Base-by-base conservation (phyloP, 2,888 invertebrate species). In the Dolomedes plantarius region DNA sequence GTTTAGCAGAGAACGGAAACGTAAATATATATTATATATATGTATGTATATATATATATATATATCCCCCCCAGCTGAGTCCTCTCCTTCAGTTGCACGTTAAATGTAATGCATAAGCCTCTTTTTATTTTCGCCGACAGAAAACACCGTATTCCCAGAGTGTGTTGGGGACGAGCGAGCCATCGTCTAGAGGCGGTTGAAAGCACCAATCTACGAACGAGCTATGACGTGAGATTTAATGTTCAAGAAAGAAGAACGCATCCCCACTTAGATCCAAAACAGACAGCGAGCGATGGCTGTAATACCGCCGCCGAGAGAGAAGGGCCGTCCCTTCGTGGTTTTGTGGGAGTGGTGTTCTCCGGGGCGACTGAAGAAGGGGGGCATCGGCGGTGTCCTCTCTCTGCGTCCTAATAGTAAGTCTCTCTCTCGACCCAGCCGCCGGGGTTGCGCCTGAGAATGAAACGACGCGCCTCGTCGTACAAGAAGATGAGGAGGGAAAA, bases 381-480 rank as follows among this genome's bases (percentile, higher is more conserved):
- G 67, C 39, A 32, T 50, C 62, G 9, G 23, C 31, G 32, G 36
- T 68, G 71, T 73, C 19, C n/a, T 39, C 36, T 28, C n/a, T 31
- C 46, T 36, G 39, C 56, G n/a, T 50, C 77, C 68, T 81, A 89
- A 89, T 98, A 98, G 94, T 98, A 99, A 92, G 98, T 99, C 94
- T 99, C 98, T 93, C 96, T 95, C 93, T 99, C 98, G 92, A 99
- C 95, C 97, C 98, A 99, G 91, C 98, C 98, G 91, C 98, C 98
- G 89, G 98, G 98, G 93, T 97, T 96, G 93, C 97, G 96, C 88
- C 98, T 95, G 92, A 98, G 94, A 93, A 98, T 97, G 94, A 96
- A 97, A 93, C 98, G 96, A 93, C 99, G 95, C 92, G 95, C 95
- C 94, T 99, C 99, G 93, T 99, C 99, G 93, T 98, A 99, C 92